Evolutionary conservation across 2,797 vertebrate genomes (phyloP).

Genomic region (Xenops minutus): DNA sequence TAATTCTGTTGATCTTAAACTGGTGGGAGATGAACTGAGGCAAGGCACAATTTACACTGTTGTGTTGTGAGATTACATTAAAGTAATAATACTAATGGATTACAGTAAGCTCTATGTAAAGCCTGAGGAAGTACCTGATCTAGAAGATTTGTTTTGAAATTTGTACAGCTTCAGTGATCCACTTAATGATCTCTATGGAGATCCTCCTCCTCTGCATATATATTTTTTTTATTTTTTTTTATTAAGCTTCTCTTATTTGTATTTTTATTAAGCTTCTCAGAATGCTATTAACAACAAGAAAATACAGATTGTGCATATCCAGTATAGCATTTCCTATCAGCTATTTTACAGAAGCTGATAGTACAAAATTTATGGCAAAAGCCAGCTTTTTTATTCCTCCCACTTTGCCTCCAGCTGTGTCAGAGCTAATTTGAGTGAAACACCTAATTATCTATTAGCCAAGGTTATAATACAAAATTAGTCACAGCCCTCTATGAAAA

Average conservation of each 20-base stretch:
- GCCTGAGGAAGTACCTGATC: not conserved
- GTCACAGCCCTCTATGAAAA: slow-evolving; percentile 34
- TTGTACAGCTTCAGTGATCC: not conserved
- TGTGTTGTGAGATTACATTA: fast-evolving
- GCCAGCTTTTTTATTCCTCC: slow-evolving; percentile 21
- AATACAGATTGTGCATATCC: not conserved
- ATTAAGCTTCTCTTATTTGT: not conserved
- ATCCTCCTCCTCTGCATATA: not conserved
- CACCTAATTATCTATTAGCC: slow-evolving; percentile 61
- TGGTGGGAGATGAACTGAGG: not conserved
- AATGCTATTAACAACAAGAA: not conserved
- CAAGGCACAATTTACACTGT: not conserved
- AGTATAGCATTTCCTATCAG: not conserved
- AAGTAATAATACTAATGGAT: not conserved
- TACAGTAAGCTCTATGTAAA: not conserved
- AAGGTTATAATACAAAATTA: slow-evolving; percentile 56
- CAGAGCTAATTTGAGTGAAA: slow-evolving; percentile 56
- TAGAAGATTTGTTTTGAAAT: slow-evolving; percentile 6
- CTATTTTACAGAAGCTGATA: slow-evolving; percentile 5
- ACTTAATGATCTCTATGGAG: not conserved
- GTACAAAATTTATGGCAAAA: slow-evolving; percentile 35
- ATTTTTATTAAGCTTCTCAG: not conserved
- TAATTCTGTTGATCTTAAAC: not conserved
- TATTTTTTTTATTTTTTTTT: not conserved
- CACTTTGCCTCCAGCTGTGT: slow-evolving; percentile 37